Evolutionary conservation across 2,113 vertebrate genomes (phyloP).

Genomic region (Rhagologus leucostigma): DNA sequence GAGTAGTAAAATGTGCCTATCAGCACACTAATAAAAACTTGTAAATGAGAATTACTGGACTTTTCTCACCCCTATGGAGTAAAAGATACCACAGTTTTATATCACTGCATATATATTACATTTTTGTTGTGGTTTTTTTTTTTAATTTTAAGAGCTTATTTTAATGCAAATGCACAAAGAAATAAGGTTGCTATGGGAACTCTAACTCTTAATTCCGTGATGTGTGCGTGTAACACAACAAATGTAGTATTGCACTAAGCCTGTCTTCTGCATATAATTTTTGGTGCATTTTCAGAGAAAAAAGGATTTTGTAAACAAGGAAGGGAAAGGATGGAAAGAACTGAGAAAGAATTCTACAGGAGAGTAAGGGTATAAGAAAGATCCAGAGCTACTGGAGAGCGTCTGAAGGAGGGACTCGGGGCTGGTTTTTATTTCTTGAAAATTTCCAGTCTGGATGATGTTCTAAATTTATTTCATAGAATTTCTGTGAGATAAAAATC

Average conservation of each 20-base stretch:
- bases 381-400: background rate
- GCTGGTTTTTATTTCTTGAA: background rate
- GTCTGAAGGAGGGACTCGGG: background rate
- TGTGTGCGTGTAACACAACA: slow-evolving; percentile 1
- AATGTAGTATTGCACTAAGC: background rate
- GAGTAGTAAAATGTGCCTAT: background rate
- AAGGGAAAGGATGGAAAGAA: background rate
- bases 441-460: background rate
- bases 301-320: background rate
- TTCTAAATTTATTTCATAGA: background rate
- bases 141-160: background rate
- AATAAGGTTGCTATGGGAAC: slow-evolving; percentile 63
- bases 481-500: background rate
- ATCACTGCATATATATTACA: background rate
- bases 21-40: background rate
- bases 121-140: background rate
- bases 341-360: background rate
- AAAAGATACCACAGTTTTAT: background rate
- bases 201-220: slow-evolving; percentile 36
- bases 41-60: background rate
- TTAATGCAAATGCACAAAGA: slow-evolving; percentile 15
- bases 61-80: background rate
- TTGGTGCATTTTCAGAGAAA: background rate
- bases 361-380: background rate
- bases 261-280: background rate